Base-by-base conservation (phyloP, 2,888 invertebrate genomes). In the Argyresthia goedartella region DNA sequence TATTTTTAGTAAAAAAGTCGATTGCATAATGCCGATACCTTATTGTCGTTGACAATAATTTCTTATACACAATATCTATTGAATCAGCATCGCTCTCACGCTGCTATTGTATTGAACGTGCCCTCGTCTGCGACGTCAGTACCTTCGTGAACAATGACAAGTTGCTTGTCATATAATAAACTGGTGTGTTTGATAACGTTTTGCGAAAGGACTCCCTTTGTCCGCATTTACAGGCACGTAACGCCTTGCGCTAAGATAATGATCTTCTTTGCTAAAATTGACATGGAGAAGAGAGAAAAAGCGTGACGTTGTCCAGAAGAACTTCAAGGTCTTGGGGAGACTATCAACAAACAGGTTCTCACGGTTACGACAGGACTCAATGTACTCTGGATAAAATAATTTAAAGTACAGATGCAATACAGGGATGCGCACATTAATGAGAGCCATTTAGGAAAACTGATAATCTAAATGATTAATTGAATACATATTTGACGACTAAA, bases 141-240 rank as follows among this genome's bases (percentile, higher is more conserved):
- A 50, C 13, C 14, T 54, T 55, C 52, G 52, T 55, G 57, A 52
- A 67, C 69, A 70, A 67, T 66, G 64, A 63, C 60, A 66, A 66
- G 61, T 56, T 54, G 64, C 66, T 57, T 59, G 55, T 62, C 61
- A 57, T 61, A 58, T 56, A 63, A 58, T 57, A 57, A 58, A 48
- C 36, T 13, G 36, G 48, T 36, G 51, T 57, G 51, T 57, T 59
- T 60, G 54, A 16, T 33, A 33, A 34, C 45, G 56, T 56, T 57
- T 65, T 65, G 60, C 61, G 61, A 59, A 62, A 67, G 50, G 55
- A 55, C 34, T 35, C 16, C 55, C 60, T 68, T 66, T 68, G 65
- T 66, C 2, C 39, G 8, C 8, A 39, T 39, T 39, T n/a, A 39
- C 10, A n/a, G 39, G 39, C 39, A n/a, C 10, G 36, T 8, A 9